A percentile compares a stretch with the other conserved stretches of the same genome.
Conservation (phyloP, 2,113 vertebrate genomes). For the Ceuthmochares aereus region DNA sequence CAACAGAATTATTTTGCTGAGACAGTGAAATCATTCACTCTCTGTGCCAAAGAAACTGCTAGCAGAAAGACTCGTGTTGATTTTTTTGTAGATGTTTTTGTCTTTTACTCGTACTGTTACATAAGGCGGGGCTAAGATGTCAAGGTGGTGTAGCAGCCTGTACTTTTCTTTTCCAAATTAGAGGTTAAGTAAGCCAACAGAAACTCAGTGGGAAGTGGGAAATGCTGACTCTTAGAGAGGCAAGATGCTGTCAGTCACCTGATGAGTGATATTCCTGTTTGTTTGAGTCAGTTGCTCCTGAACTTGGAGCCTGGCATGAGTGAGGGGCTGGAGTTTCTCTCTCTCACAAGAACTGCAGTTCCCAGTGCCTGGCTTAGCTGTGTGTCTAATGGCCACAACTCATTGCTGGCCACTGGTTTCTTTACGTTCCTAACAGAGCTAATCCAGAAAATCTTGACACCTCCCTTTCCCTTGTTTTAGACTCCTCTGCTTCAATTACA, state of each 20-base stretch:
- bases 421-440: background rate
- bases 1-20: slow-evolving; percentile 44
- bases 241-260: background rate
- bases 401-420: background rate
- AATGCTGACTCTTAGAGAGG: slow-evolving; percentile 2
- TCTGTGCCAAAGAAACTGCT: background rate
- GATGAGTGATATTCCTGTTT: background rate
- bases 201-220: background rate
- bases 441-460: background rate
- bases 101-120: background rate
- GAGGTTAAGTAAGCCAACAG: slow-evolving; percentile 30
- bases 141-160: background rate
- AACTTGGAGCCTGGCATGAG: background rate
- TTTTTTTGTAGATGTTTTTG: background rate
- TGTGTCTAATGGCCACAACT: background rate
- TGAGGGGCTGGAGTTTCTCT: background rate
- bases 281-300: background rate
- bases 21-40: background rate
- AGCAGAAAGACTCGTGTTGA: background rate
- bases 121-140: background rate
- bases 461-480: background rate
- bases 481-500: background rate
- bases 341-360: background rate
- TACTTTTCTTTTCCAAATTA: slow-evolving; percentile 47
- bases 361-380: background rate